Evolutionary conservation across 2,113 vertebrate genomes (phyloP), one percentile per base, ranked within the genome.

Genomic region (Chaetorhynchus papuensis): DNA sequence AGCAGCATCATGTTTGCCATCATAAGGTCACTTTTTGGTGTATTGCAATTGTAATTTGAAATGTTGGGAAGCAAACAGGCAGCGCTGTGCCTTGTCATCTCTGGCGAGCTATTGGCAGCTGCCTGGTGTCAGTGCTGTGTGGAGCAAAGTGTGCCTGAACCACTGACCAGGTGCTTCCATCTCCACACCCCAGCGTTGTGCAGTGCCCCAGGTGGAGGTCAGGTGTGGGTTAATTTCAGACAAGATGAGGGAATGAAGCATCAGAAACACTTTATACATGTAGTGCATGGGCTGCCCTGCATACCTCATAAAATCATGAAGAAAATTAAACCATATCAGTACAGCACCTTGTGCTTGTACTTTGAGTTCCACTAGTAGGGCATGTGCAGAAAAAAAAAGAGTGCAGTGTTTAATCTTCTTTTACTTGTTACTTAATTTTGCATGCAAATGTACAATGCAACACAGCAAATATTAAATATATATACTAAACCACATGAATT

Each of bases 401-500:
- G 59, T 61, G 42, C 59, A 37, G 14, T 35, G 17, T 91, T 93
- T 87, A 93, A 95, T 95, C 92, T 92, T 82, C 90, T 91, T 91
- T 83, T 74, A 82, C 81, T 83, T 78, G 59, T 85, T 93, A 78
- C 84, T 97, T 97, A 96, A 94, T 95, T 97, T 95, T 95, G 66
- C 83, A 74, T 57, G 56, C 61, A 57, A 79, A 85, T 83, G 52
- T 26, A 9, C 76, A 88, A 65, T 63, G 87, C 68, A 53, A 84
- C 50, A 45, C 78, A 84, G 81, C 71, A 83, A 96, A 96, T 94
- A 81, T 94, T 96, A 97, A 90, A 97, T 45, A 12, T 93, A 90
- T 33, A 79, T 33, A 91, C 97, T 90, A 94, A 97, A 96, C 87
- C 93, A 95, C 96, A 95, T 82, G 50, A 95, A 97, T 96, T 97